Conservation (phyloP, 2,113 vertebrate genomes). For the Corapipo altera region DNA sequence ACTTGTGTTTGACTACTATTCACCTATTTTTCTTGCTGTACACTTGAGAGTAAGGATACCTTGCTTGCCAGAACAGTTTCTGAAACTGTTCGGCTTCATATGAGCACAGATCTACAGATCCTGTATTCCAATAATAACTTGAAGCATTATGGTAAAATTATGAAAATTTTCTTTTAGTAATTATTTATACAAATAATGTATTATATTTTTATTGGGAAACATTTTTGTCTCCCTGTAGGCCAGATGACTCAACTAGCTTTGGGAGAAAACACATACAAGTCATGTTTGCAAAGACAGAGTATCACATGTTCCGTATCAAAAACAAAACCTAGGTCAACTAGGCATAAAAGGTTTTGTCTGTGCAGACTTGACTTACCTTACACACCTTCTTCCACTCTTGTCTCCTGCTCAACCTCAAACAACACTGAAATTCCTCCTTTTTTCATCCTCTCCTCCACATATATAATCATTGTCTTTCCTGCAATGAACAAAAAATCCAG, state of each 20-base stretch:
- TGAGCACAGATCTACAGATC: not conserved
- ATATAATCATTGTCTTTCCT: not conserved
- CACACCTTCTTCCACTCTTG: not conserved
- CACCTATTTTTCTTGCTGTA: not conserved
- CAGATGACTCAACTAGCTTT: not conserved
- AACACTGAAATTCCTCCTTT: not conserved
- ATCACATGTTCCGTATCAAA: not conserved
- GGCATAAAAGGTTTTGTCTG: not conserved
- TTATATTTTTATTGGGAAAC: not conserved
- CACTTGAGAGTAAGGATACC: not conserved
- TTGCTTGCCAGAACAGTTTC: not conserved
- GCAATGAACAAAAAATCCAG: not conserved
- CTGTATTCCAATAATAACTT: not conserved
- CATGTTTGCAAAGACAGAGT: not conserved
- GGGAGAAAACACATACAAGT: not conserved
- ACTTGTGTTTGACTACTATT: not conserved
- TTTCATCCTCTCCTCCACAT: not conserved
- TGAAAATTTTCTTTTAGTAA: not conserved
- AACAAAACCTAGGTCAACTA: not conserved
- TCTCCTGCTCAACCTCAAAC: not conserved
- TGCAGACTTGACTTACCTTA: fast-evolving
- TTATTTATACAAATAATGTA: not conserved
- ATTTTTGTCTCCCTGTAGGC: not conserved
- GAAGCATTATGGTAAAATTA: not conserved
- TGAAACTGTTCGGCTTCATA: not conserved